Evolutionary conservation across 2,113 vertebrate species (phyloP).

Genomic region (Mormyrus lacerda): DNA sequence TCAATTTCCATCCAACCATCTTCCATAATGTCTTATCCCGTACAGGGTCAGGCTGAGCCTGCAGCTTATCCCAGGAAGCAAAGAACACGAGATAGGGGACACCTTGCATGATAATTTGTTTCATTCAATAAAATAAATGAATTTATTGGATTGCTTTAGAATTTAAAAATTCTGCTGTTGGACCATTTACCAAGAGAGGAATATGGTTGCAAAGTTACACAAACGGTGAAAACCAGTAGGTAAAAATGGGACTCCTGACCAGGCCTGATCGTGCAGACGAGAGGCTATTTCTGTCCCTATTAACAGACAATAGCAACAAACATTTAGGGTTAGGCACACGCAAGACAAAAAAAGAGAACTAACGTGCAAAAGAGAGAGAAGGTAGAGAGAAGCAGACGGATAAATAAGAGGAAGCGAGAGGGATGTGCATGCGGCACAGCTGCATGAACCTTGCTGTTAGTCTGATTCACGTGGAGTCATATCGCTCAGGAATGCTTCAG

Average conservation of each 20-base stretch:
- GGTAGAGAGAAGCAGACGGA: conserved; percentile 31
- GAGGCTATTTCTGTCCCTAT: background rate
- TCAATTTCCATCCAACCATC: background rate
- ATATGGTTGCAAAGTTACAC: background rate
- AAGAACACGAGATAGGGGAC: background rate
- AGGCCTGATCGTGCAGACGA: background rate
- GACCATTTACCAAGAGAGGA: background rate
- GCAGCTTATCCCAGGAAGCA: background rate
- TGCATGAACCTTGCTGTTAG: conserved; percentile 61
- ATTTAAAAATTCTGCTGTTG: background rate
- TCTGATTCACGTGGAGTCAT: conserved; percentile 21
- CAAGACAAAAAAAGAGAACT: conserved; percentile 22
- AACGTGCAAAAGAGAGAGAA: conserved; percentile 49
- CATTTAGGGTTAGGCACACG: conserved; percentile 19
- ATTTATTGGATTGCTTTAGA: background rate
- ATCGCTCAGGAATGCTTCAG: background rate
- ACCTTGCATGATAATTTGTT: background rate
- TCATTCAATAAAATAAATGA: background rate
- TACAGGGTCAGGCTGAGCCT: background rate
- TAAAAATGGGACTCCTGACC: conserved; percentile 18
- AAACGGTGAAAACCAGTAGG: background rate
- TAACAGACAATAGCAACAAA: conserved; percentile 23
- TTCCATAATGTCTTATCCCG: background rate
- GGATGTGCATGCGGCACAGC: conserved; percentile 54
- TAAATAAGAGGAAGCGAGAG: conserved; percentile 22